Base-by-base conservation (phyloP, 2,113 vertebrate species). In the Pandion haliaetus region DNA sequence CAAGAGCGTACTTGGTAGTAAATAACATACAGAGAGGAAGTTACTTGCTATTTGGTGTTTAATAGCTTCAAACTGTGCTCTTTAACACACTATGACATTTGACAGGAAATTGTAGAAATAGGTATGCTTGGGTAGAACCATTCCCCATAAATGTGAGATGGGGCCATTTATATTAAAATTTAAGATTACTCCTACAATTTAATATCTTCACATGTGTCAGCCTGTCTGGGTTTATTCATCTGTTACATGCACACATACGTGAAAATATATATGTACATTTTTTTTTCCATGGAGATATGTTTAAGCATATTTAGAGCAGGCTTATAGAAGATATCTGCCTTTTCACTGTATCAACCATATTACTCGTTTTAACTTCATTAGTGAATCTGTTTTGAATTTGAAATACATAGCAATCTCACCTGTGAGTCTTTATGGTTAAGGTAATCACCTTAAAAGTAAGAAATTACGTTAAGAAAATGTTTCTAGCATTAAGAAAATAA, bases 221-320 rank as follows among this genome's bases (percentile, higher is more conserved):
- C 50, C 10, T 47, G 25, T 12, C 26, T 45, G 36, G 5, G 16
- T 66, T 86, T 66, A 49, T 66, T 65, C 18, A 38, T 32, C 28
- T 90, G 11, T 54, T 89, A 20, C 25, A 16, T 28, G 14, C n/a
- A 58, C 5, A 28, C 12, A 8, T 42, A 50, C 3, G 2, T 44
- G 7, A 50, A 66, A 61, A 70, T 19, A 34, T 1, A 0, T 10
- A 6, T 47, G 6, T 9, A 8, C 12, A 5, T 7, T 40, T n/a
- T n/a, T 23, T 52, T 65, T 76, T 19, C 36, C 7, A 0, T 47
- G 20, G 14, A 59, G 32, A 11, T 24, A 24, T 6, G 26, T 57
- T 47, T 55, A 74, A 83, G 49, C 8, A 5, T 54, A 28, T 25
- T 81, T 59, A 62, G 42, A 76, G 34, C n/a, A 88, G 32, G 8